Evolutionary conservation across 2,797 vertebrate species (phyloP), one percentile per base, ranked within the genome.

Genomic region (Pogonophryne albipinna): DNA sequence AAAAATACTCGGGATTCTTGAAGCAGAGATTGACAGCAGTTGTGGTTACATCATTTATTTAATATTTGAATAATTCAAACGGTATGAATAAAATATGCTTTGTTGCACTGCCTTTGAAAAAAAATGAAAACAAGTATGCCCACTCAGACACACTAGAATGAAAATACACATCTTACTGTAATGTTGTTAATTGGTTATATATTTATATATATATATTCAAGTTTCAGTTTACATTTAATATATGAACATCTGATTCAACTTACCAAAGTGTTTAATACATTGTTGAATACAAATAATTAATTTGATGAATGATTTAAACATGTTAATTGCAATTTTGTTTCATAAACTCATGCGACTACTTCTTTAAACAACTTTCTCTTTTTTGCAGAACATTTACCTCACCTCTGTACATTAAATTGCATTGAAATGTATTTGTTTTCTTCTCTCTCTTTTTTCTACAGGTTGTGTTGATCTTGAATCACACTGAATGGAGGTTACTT

Each of bases 401-500:
- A 27, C 9, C 49, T 42, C 6, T 34, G 1, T 44, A 49, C 55
- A 46, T 66, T 45, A n/a, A 69, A 23, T n/a, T 63, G 46, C 7
- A 69, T 23, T 50, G 11, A 75, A 56, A 13, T 64, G 9, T 31
- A 58, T 73, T 63, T 44, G 55, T 51, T 61, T 78, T 74, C 61
- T 83, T 62, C 8, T 78, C n/a, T 83, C 19, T 85, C 16, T 89
- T 79, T 88, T 84, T 61, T 82, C 71, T 69, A 66, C 90, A 95
- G 95, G 89, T 76, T 85, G 77, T 85, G 86, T 86, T 87, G 85
- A 92, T 92, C 87, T 74, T 93, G 91, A 96, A 95, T 95, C 93
- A 70, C 76, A 93, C 92, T 96, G 95, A 96, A 93, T 92, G 88
- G 91, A 87, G 90, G 93, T 92, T 68, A 66, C 91, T 95, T 93